A percentile compares a stretch with the other conserved stretches of the same genome.
Conservation (phyloP, 2,113 vertebrate genomes). For the Nesogale talazaci region DNA sequence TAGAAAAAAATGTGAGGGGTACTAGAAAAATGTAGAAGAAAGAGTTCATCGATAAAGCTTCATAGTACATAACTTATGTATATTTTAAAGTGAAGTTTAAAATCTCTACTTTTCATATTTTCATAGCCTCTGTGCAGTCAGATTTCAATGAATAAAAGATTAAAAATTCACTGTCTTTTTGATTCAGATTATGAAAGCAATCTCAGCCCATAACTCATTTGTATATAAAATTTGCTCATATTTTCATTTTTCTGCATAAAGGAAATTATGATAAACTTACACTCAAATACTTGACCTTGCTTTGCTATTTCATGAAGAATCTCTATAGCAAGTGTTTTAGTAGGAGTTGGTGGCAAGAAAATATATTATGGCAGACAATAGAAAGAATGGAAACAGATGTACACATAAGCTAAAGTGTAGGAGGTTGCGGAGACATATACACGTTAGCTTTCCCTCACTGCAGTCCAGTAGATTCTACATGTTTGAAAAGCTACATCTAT, state of each 20-base stretch:
- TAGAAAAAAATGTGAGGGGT: neutral
- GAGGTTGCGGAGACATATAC: neutral
- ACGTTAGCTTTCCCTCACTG: neutral
- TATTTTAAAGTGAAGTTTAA: neutral
- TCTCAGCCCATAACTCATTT: neutral
- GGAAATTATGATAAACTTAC: neutral
- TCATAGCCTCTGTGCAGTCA: neutral
- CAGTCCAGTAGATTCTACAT: no score
- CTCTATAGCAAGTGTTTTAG: neutral
- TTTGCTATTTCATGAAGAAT: neutral
- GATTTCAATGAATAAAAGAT: neutral
- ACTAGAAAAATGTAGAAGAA: neutral
- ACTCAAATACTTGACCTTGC: neutral
- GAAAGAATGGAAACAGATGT: neutral
- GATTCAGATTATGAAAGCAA: neutral
- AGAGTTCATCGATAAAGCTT: neutral
- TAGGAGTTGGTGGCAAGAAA: neutral
- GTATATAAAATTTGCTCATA: neutral
- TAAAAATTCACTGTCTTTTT: neutral
- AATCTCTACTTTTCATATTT: neutral
- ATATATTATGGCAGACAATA: neutral
- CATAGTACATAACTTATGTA: neutral
- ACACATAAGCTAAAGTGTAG: neutral
- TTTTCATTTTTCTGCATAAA: neutral
- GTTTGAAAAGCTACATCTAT: neutral